Percentiles rank a stretch among this genome's conserved stretches.
Evolutionary conservation across 2,888 invertebrate genomes (phyloP).

Genomic region (Dioctria rufipes): DNA sequence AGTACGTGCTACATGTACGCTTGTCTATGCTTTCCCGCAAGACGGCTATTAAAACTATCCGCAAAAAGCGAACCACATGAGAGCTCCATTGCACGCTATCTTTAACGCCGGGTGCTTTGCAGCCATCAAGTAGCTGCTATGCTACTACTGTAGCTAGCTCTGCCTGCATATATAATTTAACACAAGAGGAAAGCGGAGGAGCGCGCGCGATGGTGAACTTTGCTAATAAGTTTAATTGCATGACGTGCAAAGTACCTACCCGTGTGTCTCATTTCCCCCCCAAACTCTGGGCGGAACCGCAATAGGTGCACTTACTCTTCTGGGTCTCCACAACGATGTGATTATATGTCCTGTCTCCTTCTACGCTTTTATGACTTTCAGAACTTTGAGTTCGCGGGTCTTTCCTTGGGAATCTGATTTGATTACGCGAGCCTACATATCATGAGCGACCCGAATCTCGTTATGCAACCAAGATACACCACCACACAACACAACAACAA

Average conservation of each 20-base stretch:
- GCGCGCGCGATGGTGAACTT: slow-evolving; percentile 17
- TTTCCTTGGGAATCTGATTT: slow-evolving; percentile 44
- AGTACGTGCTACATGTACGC: slow-evolving; percentile 36
- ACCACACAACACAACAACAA: background rate
- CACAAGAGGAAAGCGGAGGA: background rate
- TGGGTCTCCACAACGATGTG: no score
- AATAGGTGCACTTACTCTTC: no score
- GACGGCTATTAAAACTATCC: slow-evolving; percentile 34
- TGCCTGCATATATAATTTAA: slow-evolving; percentile 21
- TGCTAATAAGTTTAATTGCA: slow-evolving; percentile 51
- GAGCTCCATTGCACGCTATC: slow-evolving; percentile 23
- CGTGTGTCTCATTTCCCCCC: background rate
- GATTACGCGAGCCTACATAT: slow-evolving; percentile 43
- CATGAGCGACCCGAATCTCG: slow-evolving; percentile 23
- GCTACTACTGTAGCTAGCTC: background rate
- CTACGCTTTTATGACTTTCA: slow-evolving; percentile 25
- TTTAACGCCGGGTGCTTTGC: background rate
- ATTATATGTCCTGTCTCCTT: background rate
- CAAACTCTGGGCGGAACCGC: no score
- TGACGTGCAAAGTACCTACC: slow-evolving; percentile 11
- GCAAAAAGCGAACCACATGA: slow-evolving; percentile 14
- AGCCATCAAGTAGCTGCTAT: slow-evolving; percentile 15
- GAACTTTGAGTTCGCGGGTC: slow-evolving; percentile 22
- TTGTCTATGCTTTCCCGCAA: background rate
- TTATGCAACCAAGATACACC: slow-evolving; percentile 29